Percentiles rank a stretch among this genome's conserved stretches.
Evolutionary conservation across 2,113 vertebrate genomes (phyloP).

Genomic region (Clarias gariepinus): DNA sequence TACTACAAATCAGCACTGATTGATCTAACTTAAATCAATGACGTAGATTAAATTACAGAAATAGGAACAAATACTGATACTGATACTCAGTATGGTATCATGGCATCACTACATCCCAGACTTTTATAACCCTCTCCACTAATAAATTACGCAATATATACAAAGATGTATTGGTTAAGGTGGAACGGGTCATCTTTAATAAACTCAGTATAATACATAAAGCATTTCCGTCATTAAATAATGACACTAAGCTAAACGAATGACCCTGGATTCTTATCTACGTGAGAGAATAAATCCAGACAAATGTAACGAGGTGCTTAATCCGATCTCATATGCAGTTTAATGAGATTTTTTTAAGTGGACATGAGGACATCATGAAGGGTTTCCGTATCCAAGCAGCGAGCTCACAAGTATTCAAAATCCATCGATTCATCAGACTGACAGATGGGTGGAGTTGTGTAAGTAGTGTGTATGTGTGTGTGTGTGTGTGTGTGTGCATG

Average conservation of each 20-base stretch:
- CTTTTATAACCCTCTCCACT: not conserved
- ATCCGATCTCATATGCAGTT: not conserved
- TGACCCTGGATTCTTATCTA: not conserved
- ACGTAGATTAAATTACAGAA: no score
- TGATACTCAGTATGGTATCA: not conserved
- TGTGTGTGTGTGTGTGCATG: not conserved
- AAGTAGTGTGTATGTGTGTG: not conserved
- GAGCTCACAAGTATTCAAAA: not conserved
- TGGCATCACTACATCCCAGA: not conserved
- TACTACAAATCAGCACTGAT: not conserved
- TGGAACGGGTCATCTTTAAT: not conserved
- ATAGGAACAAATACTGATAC: not conserved
- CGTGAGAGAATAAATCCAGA: not conserved
- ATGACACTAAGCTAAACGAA: not conserved
- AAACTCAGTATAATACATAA: not conserved
- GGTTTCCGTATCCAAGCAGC: not conserved
- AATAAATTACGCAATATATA: not conserved
- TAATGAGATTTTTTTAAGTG: slow-evolving; percentile 16
- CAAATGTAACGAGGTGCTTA: not conserved
- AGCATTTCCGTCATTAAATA: not conserved
- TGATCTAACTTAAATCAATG: no score
- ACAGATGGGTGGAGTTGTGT: not conserved
- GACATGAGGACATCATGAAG: not conserved
- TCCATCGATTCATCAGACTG: not conserved
- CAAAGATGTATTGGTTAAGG: not conserved